Base-by-base conservation (phyloP, 2,113 vertebrate species). In the Oceanodroma tethys region DNA sequence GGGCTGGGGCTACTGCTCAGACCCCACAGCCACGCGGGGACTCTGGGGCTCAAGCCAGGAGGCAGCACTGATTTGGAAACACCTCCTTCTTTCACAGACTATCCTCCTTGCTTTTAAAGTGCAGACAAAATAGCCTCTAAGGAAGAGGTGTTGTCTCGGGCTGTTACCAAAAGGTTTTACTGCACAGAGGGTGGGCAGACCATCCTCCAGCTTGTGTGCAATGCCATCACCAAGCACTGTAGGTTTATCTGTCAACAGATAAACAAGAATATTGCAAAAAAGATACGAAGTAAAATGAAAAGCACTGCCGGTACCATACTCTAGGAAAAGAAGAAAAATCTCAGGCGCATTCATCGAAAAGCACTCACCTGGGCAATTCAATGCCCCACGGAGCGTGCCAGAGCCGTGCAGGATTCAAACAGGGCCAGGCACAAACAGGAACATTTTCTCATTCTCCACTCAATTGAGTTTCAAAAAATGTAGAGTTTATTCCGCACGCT, bases 331-430 rank as follows among this genome's bases (percentile, higher is more conserved):
- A 43, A 72, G 38, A 79, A 91, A 74, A 81, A 78, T 45, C 19
- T 75, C 43, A 56, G 56, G 36, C 1, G 1, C 6, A 3, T 62
- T 60, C 22, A 56, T 42, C 1, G 6, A 52, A 74, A 84, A 12
- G 17, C 34, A 9, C 16, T 92, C 72, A 67, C 10, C 26, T 62
- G 55, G 22, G 53, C 32, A 70, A 17, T 47, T 47, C 14, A 16
- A 4, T 40, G 55, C 26, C 47, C 30, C 8, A 2, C 5, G 8
- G 16, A 59, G 11, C 4, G 0, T 92, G 32, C 29, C 29, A 47
- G 71, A 78, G 43, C 16, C 6, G 7, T 0, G 0, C 34, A 62
- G 71, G 52, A 38, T 55, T 78, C 36, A 30, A 30, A 21, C 0
- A 19, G 47, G 13, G 20, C 10, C 52, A 81, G 38, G 29, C 22